Base-by-base conservation (phyloP, 2,797 vertebrate species). In the Pyrocephalus nanus region DNA sequence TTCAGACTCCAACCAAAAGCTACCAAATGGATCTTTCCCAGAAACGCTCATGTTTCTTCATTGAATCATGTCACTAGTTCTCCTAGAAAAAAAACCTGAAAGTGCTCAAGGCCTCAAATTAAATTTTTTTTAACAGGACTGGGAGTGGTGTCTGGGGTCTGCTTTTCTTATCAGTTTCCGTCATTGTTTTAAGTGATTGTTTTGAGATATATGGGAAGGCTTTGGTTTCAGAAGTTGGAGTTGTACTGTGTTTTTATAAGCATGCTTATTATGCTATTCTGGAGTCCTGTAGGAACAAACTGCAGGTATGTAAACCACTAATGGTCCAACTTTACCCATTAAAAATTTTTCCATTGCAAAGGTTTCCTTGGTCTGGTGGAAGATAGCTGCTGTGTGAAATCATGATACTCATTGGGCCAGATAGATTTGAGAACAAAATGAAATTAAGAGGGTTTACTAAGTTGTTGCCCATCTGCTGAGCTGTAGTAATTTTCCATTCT, bases 401-500 rank as follows among this genome's bases (percentile, higher is more conserved):
- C 70, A 60, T 38, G 34, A 22, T 69, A 76, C 62, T 82, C 8
- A 27, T 15, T 4, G 4, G 57, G 34, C 23, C 53, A 74, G 64
- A 42, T 15, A 88, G 55, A 90, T 29, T 48, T 55, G 40, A 73
- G 71, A 79, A 79, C 29, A 81, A 88, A 94, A 94, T 91, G 29
- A 81, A 91, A 90, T 93, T 86, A 75, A 19, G 25, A 54, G 20
- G 12, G 6, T 90, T 88, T 94, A 50, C 73, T 94, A 62, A 90
- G 86, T 82, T 88, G 79, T 69, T 55, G 21, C 43, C 88, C 77
- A 92, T 93, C 88, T 95, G 74, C 83, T 70, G 57, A 95, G 77
- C 48, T 81, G 16, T 13, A 53, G n/a, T 60, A 90, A 88, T 95
- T 93, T 95, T 75, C 90, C 26, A 11, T 90, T 86, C 70, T 76